Base-by-base conservation (phyloP, 2,797 vertebrate genomes). In the Lophotriccus pileatus region DNA sequence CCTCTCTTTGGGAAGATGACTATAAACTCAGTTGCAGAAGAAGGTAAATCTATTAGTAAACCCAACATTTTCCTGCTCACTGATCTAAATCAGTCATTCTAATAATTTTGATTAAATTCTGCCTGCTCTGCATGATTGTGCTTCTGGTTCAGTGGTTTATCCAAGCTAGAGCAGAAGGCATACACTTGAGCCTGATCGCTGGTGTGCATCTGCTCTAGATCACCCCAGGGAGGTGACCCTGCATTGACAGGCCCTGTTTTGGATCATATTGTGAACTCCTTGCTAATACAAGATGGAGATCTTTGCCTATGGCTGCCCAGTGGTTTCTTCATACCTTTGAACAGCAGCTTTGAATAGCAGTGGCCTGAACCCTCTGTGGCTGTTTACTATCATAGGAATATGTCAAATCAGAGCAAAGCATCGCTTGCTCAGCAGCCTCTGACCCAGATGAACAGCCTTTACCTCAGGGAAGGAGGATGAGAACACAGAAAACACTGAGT, bases 91-190 rank as follows among this genome's bases (percentile, higher is more conserved):
- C 64, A 74, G 49, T 76, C 12, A 46, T 89, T 93, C 67, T n/a
- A 77, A 67, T 80, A 7, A 49, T 44, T 93, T 83, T 28, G 53
- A 80, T 83, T 89, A 85, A 85, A 83, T 76, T 92, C 30, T 80
- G 60, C 75, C 46, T 0, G 0, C 22, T 83, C 73, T 88, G 36
- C 28, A 6, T 50, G 62, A 24, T 58, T 81, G 37, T 87, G 41
- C 64, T 92, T 91, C 60, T 83, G 66, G 34, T 87, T 94, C 91
- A 62, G 49, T 68, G 69, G n/a, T 46, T 89, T 84, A 20, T 34
- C 21, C 47, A 69, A 66, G 39, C 67, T 73, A 27, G 59, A 87
- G 66, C 32, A 81, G 74, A 90, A 72, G 69, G 17, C 47, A 9
- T 43, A 36, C 0, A 1, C 63, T 66, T 63, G 50, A 89, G 55